phyloP scores from a whole-genome alignment of 2,113 vertebrate genomes.

The Xenus cinereus region DNA sequence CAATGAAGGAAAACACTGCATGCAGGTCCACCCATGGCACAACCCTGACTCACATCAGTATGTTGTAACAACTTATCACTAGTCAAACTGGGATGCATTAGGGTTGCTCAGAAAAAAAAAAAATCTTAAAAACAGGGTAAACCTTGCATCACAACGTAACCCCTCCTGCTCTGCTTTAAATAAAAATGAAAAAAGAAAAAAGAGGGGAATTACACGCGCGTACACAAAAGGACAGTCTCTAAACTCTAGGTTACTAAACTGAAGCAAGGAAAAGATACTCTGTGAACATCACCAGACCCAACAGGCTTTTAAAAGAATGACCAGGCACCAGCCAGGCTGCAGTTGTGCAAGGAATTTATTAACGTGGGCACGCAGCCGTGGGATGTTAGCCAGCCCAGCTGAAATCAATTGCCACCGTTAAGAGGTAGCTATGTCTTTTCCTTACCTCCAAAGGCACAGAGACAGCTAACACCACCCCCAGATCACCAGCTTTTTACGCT shows the following conservation, averaged over 20 bases:
- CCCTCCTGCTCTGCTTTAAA: background rate
- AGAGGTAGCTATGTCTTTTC: background rate
- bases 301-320: background rate
- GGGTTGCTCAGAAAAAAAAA: background rate
- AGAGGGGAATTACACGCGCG: accelerated
- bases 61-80: background rate
- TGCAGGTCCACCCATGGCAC: background rate
- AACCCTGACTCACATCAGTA: background rate
- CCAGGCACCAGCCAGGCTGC: background rate
- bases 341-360: background rate
- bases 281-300: background rate
- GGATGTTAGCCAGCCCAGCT: background rate
- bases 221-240: background rate
- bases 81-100: background rate
- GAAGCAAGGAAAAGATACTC: background rate
- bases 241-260: background rate
- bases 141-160: background rate
- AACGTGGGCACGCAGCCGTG: accelerated
- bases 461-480: too few species aligned
- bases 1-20: background rate
- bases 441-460: background rate
- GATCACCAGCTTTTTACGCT: accelerated
- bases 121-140: background rate
- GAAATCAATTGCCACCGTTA: background rate
- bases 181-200: background rate